These are phyloP conservation scores for Labrus mixtus DNA, from an alignment of 2,113 vertebrate species.

Conservation along the genomic window DNA sequence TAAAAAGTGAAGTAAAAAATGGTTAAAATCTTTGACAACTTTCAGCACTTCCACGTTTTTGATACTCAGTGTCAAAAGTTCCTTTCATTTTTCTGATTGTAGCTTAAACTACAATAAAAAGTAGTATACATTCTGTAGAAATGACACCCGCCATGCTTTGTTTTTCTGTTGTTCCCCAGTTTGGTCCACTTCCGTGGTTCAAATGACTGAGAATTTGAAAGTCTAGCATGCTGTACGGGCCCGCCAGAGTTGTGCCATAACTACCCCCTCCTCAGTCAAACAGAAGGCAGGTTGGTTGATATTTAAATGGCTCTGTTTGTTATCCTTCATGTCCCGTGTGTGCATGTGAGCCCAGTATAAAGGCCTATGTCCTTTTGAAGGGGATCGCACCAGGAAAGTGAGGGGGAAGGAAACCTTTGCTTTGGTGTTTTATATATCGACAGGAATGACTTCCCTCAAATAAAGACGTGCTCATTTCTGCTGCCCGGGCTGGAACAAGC, in stretches of 20 bases:
- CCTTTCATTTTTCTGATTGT: too few species aligned
- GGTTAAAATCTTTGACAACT: too few species aligned
- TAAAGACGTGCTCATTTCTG: constrained; percentile 80
- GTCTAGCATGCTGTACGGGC: constrained; percentile 1
- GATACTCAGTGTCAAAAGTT: too few species aligned
- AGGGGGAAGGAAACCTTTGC: constrained; percentile 80
- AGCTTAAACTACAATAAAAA: too few species aligned
- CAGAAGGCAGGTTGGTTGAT: constrained; percentile 77
- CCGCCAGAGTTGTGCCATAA: constrained; percentile 39
- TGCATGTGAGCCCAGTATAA: constrained; percentile 79
- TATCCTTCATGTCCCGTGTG: constrained; percentile 79
- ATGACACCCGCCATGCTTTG: background rate
- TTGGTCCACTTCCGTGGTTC: constrained; percentile 3
- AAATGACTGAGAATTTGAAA: constrained; percentile 12
- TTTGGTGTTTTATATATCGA: constrained; percentile 86
- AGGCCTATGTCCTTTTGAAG: constrained; percentile 78
- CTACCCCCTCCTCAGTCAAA: constrained; percentile 61
- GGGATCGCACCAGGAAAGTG: constrained; percentile 80
- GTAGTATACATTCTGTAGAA: background rate
- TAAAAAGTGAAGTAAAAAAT: too few species aligned
- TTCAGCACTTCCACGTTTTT: too few species aligned
- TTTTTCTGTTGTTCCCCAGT: constrained; percentile 14
- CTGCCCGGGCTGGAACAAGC: constrained; percentile 79
- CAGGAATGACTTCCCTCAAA: constrained; percentile 85
- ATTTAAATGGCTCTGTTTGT: constrained; percentile 81